A percentile compares a stretch with the other conserved stretches of the same genome.
Conservation (phyloP, 2,113 vertebrate species). For the Centropus unirufus region DNA sequence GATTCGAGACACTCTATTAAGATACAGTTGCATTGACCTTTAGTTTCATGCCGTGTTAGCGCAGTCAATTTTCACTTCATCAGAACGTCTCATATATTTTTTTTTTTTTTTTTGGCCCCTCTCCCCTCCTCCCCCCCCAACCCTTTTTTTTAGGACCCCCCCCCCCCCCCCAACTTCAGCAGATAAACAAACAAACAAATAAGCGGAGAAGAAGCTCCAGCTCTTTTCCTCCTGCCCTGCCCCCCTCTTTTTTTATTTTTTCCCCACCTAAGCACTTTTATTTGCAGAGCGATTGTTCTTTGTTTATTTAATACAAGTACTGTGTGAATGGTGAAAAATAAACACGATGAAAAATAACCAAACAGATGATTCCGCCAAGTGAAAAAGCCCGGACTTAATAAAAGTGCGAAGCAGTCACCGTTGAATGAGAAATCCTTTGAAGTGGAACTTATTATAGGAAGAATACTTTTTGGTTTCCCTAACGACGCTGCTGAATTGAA, state of each 20-base stretch:
- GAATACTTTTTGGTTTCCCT: conserved; percentile 98
- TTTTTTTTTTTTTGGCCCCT: conserved; percentile 55
- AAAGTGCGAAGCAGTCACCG: conserved; percentile 93
- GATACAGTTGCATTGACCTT: conserved; percentile 85
- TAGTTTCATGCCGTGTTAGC: conserved; percentile 82
- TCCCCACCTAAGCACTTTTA: conserved; percentile 79
- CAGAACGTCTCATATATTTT: conserved; percentile 70
- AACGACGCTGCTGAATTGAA: conserved; percentile 98
- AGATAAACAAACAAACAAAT: conserved; percentile 48
- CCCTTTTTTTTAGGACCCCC: not conserved
- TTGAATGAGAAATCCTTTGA: conserved; percentile 97
- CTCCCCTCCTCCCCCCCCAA: not conserved
- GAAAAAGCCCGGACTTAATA: conserved; percentile 92
- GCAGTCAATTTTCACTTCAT: conserved; percentile 79
- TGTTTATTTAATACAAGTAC: conserved; percentile 96
- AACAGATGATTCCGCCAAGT: conserved; percentile 89
- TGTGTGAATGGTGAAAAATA: conserved; percentile 95
- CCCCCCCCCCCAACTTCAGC: not conserved
- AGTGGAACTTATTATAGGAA: conserved; percentile 99
- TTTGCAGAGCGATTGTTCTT: conserved; percentile 83
- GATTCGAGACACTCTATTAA: conserved; percentile 84
- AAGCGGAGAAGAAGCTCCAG: not conserved
- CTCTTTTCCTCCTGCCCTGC: conserved; percentile 16
- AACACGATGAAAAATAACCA: conserved; percentile 98
- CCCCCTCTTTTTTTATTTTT: not conserved